A percentile compares a stretch with the other conserved stretches of the same genome.
These are phyloP conservation scores for Cryptus armator DNA, from an alignment of 2,888 invertebrate genomes.

Conservation along the genomic window DNA sequence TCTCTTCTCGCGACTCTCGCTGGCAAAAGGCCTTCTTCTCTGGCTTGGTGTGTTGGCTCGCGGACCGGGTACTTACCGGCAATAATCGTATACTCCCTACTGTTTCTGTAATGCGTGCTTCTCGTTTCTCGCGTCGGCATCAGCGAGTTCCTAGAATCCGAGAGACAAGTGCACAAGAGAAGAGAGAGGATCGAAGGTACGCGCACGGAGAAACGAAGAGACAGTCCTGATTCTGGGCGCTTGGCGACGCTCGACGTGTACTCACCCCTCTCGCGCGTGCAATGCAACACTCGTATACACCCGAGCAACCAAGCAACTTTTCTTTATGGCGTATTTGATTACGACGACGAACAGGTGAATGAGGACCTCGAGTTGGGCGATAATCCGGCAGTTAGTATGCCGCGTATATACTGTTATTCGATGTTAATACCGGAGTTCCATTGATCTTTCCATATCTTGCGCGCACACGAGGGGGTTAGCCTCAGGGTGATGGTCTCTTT, in stretches of 20 bases:
- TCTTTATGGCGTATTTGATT: slow-evolving; percentile 76
- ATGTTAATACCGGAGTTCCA: slow-evolving; percentile 79
- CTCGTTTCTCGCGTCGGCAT: slow-evolving; percentile 56
- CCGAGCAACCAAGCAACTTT: background rate
- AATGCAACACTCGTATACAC: background rate
- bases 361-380: slow-evolving; percentile 75
- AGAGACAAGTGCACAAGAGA: background rate
- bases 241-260: background rate
- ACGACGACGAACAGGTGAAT: slow-evolving; percentile 75
- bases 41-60: slow-evolving; percentile 9
- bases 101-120: slow-evolving; percentile 64
- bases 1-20: slow-evolving; percentile 27
- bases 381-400: slow-evolving; percentile 81
- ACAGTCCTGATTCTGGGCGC: background rate
- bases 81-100: slow-evolving; percentile 68
- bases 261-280: background rate
- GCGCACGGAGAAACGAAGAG: background rate
- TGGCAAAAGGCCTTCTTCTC: slow-evolving; percentile 8
- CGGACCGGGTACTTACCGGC: slow-evolving; percentile 59
- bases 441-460: slow-evolving; percentile 76
- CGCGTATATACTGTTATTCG: slow-evolving; percentile 66
- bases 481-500: background rate
- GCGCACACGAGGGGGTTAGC: slow-evolving; percentile 35
- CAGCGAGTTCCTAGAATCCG: slow-evolving; percentile 57
- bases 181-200: background rate